A percentile compares a stretch with the other conserved stretches of the same genome.
phyloP scores from a whole-genome alignment of 2,113 vertebrate species.

The Ascaphus truei region DNA sequence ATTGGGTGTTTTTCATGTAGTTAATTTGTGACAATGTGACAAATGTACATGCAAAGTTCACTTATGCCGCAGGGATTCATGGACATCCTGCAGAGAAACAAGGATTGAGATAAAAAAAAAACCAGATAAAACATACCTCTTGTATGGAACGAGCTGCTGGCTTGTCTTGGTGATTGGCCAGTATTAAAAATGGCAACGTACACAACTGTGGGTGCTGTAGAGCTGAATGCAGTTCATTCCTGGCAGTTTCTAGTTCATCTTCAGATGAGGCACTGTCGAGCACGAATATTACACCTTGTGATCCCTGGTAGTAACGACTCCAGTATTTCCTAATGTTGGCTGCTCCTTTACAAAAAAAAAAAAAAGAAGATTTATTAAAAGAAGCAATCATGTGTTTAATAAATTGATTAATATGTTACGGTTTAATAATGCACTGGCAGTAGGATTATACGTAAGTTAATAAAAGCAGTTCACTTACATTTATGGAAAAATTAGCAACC shows the following conservation, averaged over 20 bases:
- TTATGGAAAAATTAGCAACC: too few species aligned
- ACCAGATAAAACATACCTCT: constrained; percentile 81
- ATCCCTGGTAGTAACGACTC: constrained; percentile 98
- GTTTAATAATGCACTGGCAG: constrained; percentile 22
- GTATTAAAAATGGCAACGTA: constrained; percentile 94
- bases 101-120: too few species aligned
- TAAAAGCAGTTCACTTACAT: too few species aligned
- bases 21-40: too few species aligned
- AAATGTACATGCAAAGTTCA: too few species aligned
- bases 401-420: not conserved
- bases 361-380: constrained; percentile 36
- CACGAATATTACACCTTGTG: constrained; percentile 94
- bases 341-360: constrained; percentile 72
- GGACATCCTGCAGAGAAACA: too few species aligned
- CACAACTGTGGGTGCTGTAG: constrained; percentile 96
- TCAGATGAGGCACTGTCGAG: constrained; percentile 93
- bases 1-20: too few species aligned
- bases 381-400: not conserved
- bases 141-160: constrained; percentile 87
- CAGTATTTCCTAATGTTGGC: constrained; percentile 97
- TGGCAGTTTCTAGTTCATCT: constrained; percentile 88
- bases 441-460: constrained; percentile 14
- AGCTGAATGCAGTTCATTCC: constrained; percentile 91
- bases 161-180: constrained; percentile 98
- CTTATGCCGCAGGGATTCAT: too few species aligned